A percentile compares a stretch with the other conserved stretches of the same genome.
phyloP scores from a whole-genome alignment of 2,888 invertebrate species.

The Chrysotoxum bicinctum region DNA sequence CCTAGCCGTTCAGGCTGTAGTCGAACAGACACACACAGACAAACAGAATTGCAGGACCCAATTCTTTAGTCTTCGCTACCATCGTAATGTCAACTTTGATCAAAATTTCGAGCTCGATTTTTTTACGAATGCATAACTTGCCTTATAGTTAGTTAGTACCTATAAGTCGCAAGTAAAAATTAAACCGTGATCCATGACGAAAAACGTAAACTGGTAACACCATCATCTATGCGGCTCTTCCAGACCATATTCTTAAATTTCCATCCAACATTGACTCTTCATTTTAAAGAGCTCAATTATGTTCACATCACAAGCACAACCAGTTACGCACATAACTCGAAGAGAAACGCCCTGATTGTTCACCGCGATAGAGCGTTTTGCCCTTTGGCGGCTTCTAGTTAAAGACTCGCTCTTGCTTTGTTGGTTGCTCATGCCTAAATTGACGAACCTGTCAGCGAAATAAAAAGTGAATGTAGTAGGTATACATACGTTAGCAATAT shows the following conservation, averaged over 20 bases:
- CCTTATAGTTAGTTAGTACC: no score
- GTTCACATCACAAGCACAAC: background rate
- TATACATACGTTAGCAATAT: conserved; percentile 30
- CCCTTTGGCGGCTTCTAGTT: conserved; percentile 60
- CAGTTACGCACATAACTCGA: conserved; percentile 16
- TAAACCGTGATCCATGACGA: no score
- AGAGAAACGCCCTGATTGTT: conserved; percentile 48
- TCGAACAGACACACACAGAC: no score
- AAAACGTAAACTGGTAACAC: background rate
- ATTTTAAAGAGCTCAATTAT: conserved; percentile 2
- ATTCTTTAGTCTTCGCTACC: no score
- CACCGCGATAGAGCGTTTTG: conserved; percentile 39
- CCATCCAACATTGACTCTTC: conserved; percentile 1
- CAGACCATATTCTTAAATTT: background rate
- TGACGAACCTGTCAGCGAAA: conserved; percentile 51
- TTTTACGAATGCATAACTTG: no score
- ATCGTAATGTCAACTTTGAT: no score
- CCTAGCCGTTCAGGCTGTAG: no score
- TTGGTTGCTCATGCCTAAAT: conserved; percentile 10
- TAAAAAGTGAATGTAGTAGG: conserved; percentile 64
- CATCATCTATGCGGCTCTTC: background rate
- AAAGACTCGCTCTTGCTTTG: background rate
- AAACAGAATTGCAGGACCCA: no score
- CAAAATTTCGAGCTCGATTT: no score
- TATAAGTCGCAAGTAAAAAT: no score